phyloP scores from a whole-genome alignment of 2,113 vertebrate genomes.

The Coreoperca whiteheadi region DNA sequence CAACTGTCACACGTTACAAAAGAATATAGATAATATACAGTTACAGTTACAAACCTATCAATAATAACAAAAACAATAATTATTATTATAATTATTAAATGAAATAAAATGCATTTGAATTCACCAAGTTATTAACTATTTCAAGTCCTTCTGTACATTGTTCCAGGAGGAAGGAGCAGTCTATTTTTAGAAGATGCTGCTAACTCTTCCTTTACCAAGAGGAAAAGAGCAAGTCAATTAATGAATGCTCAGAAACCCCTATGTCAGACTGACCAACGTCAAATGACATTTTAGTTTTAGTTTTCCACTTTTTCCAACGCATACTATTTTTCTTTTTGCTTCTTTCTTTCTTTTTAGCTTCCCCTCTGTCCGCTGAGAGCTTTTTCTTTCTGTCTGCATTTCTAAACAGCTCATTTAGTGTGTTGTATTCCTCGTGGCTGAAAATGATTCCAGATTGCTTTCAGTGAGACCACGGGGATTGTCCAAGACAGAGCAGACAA shows the following conservation, averaged over 20 bases:
- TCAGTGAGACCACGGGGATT: conserved; percentile 31
- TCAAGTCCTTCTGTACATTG: too few relatives aligned
- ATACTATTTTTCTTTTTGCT: neutral
- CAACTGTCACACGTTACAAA: neutral
- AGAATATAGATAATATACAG: neutral
- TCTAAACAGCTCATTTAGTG: conserved; percentile 58
- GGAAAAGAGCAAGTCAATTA: too few relatives aligned
- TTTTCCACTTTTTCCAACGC: neutral
- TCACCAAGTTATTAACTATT: too few relatives aligned
- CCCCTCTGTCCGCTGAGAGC: neutral
- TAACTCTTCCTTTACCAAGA: neutral
- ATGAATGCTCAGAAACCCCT: too few relatives aligned
- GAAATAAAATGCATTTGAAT: too few relatives aligned
- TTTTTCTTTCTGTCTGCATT: conserved; percentile 32
- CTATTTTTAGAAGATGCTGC: neutral
- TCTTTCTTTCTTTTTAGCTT: neutral
- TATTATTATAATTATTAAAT: too few relatives aligned
- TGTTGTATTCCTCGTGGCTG: conserved; percentile 33
- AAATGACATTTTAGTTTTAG: neutral
- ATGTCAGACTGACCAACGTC: neutral
- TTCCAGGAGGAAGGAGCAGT: neutral
- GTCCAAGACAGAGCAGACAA: conserved; percentile 41
- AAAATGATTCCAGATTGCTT: conserved; percentile 66
- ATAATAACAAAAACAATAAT: too few relatives aligned
- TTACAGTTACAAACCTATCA: too few relatives aligned